A percentile compares a stretch with the other conserved stretches of the same genome.
Conservation (phyloP, 2,888 invertebrate species). For the Bugula neritina region DNA sequence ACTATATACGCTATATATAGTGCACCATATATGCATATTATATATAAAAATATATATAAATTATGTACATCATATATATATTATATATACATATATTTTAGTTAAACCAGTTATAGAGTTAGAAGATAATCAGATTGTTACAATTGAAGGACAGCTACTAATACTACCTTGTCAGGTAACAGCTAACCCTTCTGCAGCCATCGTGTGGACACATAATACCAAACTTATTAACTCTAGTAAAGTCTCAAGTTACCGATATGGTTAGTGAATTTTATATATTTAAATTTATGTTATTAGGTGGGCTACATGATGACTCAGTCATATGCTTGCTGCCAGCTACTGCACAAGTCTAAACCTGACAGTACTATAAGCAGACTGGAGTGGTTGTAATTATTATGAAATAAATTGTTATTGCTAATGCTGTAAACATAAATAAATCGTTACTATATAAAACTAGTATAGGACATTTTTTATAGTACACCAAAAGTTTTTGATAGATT, state of each 20-base stretch:
- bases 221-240: not conserved
- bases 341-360: too few relatives aligned
- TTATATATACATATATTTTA: too few relatives aligned
- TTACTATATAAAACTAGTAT: not conserved
- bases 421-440: not conserved
- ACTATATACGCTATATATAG: too few relatives aligned
- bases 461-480: too few relatives aligned
- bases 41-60: too few relatives aligned
- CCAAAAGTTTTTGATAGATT: too few relatives aligned
- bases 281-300: too few relatives aligned
- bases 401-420: not conserved
- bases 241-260: not conserved
- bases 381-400: not conserved
- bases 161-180: not conserved
- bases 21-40: too few relatives aligned
- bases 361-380: not conserved
- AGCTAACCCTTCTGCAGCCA: constrained; percentile 8
- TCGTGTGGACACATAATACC: not conserved
- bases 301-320: too few relatives aligned
- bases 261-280: not conserved
- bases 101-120: constrained; percentile 3
- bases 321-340: too few relatives aligned
- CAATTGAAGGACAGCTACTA: not conserved
- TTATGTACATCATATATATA: too few relatives aligned
- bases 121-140: not conserved